Conservation (phyloP, 2,797 vertebrate species). For the Loriculus beryllinus region DNA sequence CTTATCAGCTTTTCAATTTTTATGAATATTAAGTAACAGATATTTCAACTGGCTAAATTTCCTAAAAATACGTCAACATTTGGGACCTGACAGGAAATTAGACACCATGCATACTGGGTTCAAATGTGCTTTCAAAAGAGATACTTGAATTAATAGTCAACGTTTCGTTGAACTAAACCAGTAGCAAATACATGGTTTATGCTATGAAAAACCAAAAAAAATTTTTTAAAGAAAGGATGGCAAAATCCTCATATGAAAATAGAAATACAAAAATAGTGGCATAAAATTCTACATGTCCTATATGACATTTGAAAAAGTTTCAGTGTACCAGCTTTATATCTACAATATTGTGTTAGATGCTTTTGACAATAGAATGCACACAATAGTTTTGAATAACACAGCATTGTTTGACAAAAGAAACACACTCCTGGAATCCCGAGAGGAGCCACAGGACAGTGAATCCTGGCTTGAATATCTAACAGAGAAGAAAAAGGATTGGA, state of each 20-base stretch:
- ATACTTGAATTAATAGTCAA: neutral
- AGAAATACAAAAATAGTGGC: neutral
- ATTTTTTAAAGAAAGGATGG: neutral
- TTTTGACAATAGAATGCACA: neutral
- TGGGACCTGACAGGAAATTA: neutral
- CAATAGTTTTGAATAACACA: neutral
- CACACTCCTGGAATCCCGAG: neutral
- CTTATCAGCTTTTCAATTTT: neutral
- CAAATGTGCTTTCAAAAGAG: neutral
- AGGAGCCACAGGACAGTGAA: neutral
- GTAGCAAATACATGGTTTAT: neutral
- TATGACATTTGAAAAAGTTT: neutral
- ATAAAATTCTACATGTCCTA: neutral
- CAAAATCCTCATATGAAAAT: neutral
- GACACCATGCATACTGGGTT: neutral
- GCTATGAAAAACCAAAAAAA: neutral
- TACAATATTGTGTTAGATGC: neutral
- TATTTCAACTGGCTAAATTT: neutral
- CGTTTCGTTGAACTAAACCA: neutral
- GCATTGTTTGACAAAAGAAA: neutral
- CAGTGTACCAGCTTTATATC: neutral
- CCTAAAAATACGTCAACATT: neutral
- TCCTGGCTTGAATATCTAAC: neutral
- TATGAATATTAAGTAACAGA: neutral
- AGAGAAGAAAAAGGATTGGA: neutral